Conservation (phyloP, 2,797 vertebrate species). For the Muscicapa comitata region DNA sequence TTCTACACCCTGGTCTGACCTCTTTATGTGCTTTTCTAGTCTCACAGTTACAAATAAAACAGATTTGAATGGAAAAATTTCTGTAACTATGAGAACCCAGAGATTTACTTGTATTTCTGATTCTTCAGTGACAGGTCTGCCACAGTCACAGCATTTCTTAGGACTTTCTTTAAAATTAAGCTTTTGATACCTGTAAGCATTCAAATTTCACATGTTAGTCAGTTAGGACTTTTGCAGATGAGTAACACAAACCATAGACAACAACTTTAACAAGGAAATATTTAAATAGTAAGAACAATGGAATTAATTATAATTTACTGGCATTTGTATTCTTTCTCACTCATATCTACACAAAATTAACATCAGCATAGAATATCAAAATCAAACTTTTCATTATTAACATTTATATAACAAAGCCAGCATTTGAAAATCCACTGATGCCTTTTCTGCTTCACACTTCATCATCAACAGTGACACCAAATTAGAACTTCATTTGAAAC, state of each 20-base stretch:
- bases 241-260: background rate
- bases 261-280: background rate
- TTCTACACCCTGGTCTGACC: background rate
- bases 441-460: background rate
- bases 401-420: background rate
- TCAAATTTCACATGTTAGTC: background rate
- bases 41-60: background rate
- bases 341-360: background rate
- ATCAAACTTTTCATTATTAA: background rate
- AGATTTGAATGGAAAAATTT: background rate
- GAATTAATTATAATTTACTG: background rate
- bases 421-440: background rate
- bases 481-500: background rate
- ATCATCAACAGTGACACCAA: background rate
- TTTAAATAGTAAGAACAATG: background rate
- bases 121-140: background rate
- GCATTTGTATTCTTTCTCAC: background rate
- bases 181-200: background rate
- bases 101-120: background rate
- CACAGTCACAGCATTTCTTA: background rate
- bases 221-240: background rate
- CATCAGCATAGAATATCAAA: conserved; percentile 12
- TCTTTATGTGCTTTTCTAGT: background rate
- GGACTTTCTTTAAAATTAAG: background rate
- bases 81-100: background rate